These are phyloP conservation scores for Papilio xuthus DNA, from an alignment of 1,140 invertebrate species.

Conservation along the genomic window DNA sequence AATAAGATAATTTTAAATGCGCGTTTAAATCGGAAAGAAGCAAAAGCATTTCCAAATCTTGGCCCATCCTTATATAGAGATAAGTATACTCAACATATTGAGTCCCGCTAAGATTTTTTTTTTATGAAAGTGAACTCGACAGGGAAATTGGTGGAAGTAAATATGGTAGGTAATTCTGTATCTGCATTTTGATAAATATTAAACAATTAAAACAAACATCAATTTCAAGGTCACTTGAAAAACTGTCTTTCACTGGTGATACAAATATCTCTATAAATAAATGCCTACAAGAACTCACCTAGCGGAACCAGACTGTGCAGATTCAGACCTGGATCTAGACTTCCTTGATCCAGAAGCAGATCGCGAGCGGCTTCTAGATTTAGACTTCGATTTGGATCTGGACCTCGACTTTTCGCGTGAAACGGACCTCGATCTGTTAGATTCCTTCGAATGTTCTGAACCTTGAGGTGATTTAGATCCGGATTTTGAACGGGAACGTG, in stretches of 20 bases:
- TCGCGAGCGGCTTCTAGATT: conserved; percentile 55
- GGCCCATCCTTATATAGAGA: too few relatives aligned
- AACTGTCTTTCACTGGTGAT: too few relatives aligned
- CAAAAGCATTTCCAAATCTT: too few relatives aligned
- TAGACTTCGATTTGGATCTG: conserved; percentile 51
- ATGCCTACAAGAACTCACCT: conserved; percentile 43
- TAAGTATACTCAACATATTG: too few relatives aligned
- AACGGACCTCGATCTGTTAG: conserved; percentile 52
- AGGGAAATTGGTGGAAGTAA: too few relatives aligned
- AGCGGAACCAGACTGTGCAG: conserved; percentile 57
- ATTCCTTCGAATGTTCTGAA: conserved; percentile 70
- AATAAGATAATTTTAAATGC: too few relatives aligned
- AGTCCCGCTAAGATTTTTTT: too few relatives aligned
- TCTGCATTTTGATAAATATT: too few relatives aligned
- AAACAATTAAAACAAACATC: background rate
- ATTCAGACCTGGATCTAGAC: conserved; percentile 61
- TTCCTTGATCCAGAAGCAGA: conserved; percentile 60
- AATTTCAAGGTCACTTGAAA: background rate
- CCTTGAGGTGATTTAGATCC: conserved; percentile 59
- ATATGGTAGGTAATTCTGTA: too few relatives aligned
- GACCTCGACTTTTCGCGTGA: conserved; percentile 50
- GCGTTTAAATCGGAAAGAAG: too few relatives aligned
- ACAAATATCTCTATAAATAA: too few relatives aligned
- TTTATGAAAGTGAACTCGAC: too few relatives aligned
- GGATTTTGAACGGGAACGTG: conserved; percentile 61